A percentile compares a stretch with the other conserved stretches of the same genome.
These are phyloP conservation scores for Hemaris fuciformis DNA, from an alignment of 2,888 invertebrate species.

Conservation along the genomic window DNA sequence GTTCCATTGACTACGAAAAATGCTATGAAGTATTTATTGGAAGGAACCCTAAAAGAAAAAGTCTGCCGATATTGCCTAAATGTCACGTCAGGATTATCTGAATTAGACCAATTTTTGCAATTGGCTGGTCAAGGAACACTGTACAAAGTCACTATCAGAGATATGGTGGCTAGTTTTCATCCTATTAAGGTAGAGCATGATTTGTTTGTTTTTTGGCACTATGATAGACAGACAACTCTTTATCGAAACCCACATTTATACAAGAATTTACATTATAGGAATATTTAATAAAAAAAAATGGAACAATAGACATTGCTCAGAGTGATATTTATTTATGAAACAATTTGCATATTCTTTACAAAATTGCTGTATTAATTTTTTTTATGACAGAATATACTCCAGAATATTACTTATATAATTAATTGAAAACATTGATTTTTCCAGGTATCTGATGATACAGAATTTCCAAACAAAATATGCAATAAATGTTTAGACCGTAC, in stretches of 20 bases:
- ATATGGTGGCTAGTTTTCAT: slow-evolving; percentile 67
- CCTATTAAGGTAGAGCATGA: slow-evolving; percentile 59
- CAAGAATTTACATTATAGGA: too few relatives aligned
- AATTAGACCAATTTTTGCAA: slow-evolving; percentile 59
- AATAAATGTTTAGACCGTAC: slow-evolving; percentile 56
- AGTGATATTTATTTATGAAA: too few relatives aligned
- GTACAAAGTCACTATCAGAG: slow-evolving; percentile 60
- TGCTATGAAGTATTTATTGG: slow-evolving; percentile 58
- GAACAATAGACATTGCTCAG: too few relatives aligned
- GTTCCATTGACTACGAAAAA: slow-evolving; percentile 53
- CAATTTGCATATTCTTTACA: too few relatives aligned
- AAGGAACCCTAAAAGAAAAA: slow-evolving; percentile 52
- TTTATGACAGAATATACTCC: too few relatives aligned
- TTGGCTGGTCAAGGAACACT: slow-evolving; percentile 50
- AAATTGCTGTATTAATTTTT: too few relatives aligned
- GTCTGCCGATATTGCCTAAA: slow-evolving; percentile 68
- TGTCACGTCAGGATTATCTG: slow-evolving; percentile 46
- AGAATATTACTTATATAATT: not conserved
- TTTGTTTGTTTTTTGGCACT: not conserved
- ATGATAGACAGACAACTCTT: not conserved
- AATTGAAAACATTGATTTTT: slow-evolving; percentile 27
- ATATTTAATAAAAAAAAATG: too few relatives aligned
- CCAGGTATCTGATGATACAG: slow-evolving; percentile 53
- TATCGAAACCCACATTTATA: too few relatives aligned
- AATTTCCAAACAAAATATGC: slow-evolving; percentile 67